Percentiles rank a stretch among this genome's conserved stretches.
Evolutionary conservation across 1,140 invertebrate species (phyloP).

Genomic region (Liolophura sinensis): DNA sequence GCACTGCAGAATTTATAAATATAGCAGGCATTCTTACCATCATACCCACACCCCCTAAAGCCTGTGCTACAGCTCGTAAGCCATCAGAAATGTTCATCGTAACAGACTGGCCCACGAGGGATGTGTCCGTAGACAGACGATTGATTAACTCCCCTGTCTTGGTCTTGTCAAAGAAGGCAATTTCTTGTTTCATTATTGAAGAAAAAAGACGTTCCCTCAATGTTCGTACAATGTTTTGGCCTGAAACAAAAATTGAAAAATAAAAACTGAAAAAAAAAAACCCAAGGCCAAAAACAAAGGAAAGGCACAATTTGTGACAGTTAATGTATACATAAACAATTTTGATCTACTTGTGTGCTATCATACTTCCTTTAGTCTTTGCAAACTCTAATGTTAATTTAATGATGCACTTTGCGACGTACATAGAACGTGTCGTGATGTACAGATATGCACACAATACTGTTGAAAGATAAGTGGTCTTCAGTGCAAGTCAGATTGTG

Average conservation of each 20-base stretch:
- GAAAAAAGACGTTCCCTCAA: slow-evolving; percentile 81
- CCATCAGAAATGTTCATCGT: slow-evolving; percentile 95
- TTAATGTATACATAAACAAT: slow-evolving; percentile 14
- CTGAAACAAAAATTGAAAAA: slow-evolving; percentile 62
- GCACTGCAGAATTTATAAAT: neutral
- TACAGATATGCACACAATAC: too few relatives aligned
- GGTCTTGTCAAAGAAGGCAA: slow-evolving; percentile 89
- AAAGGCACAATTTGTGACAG: slow-evolving; percentile 9
- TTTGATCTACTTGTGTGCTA: neutral
- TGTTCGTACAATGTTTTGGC: slow-evolving; percentile 82
- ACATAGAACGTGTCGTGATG: too few relatives aligned
- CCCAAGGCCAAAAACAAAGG: slow-evolving; percentile 4
- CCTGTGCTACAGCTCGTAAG: slow-evolving; percentile 81
- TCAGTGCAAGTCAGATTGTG: too few relatives aligned
- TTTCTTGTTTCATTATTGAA: slow-evolving; percentile 86
- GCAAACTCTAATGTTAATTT: too few relatives aligned
- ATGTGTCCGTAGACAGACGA: slow-evolving; percentile 85
- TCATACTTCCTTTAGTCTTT: too few relatives aligned
- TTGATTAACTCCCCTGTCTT: slow-evolving; percentile 96
- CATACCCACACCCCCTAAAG: slow-evolving; percentile 83
- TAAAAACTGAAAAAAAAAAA: neutral
- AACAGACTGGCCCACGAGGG: slow-evolving; percentile 87
- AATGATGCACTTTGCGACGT: too few relatives aligned
- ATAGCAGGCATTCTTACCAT: slow-evolving; percentile 71
- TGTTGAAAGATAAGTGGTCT: too few relatives aligned